Base-by-base conservation (phyloP, 2,888 invertebrate genomes). In the Crossocerus cetratus region DNA sequence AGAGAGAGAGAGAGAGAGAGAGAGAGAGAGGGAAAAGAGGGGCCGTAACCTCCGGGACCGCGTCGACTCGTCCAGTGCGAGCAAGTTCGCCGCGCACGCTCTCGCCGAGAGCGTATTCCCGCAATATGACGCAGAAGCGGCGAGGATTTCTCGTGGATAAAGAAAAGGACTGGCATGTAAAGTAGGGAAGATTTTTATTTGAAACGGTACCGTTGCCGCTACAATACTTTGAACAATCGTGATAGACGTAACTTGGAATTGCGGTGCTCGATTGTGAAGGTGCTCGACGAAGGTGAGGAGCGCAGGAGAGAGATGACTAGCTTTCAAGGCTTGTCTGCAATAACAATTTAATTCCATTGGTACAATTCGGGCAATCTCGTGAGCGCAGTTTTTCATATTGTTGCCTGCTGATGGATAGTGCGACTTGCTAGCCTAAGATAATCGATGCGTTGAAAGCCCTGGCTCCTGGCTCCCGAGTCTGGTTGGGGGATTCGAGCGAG, bases 11-110 rank as follows among this genome's bases (percentile, higher is more conserved):
- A 65, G 68, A 13, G 76, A 49, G 5, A 49, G 32, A 32, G 32
- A 32, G 2, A 76, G 20, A 65, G 68, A 13, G 76, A 49, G 5
- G 14, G 32, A 32, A 8, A 32, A 0, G 75, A 59, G 75, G 68
- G 76, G 65, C 75, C 75, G 71, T 76, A 75, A 75, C 76, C 76
- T 75, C 75, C 71, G 5, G 16, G 72, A 32, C n/a, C n/a, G n/a
- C n/a, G n/a, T n/a, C n/a, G 67, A 76, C 60, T 76, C 72, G 68
- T 20, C 64, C 18, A 18, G 53, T 62, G 45, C 11, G 58, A 71
- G 43, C 74, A 71, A 76, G 76, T 76, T 74, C 64, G 76, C 66
- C 0, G 49, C n/a, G 16, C n/a, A 14, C 49, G 13, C 49, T 49
- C 16, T 49, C 13, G 3, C 14, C 1, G 3, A 8, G 49, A 11